Evolutionary conservation across 2,113 vertebrate genomes (phyloP), one percentile per base, ranked within the genome.

Genomic region (Hystrix cristata): DNA sequence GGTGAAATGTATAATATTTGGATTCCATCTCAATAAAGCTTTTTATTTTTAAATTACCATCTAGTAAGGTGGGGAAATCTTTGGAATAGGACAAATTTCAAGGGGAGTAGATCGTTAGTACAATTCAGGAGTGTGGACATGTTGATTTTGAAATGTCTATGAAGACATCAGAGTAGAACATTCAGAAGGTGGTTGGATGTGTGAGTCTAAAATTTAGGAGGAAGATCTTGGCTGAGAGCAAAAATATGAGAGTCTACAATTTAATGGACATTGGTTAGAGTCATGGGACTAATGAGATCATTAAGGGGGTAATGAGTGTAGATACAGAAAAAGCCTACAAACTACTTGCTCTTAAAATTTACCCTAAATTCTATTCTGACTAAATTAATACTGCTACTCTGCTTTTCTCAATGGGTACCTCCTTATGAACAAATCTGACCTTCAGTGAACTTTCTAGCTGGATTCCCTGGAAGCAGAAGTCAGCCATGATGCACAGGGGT

Each of bases 321-420:
- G 4, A 78, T 21, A 76, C 2, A 76, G 48, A 72, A 83, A 81
- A 74, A 25, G 29, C 43, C 18, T 31, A 59, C 51, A 7, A 67
- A 74, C 31, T 11, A 46, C 62, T 74, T 72, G 64, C 67, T 69
- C 67, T 53, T 34, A 80, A 53, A 7, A 53, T 86, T 55, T 71
- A 43, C 53, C 53, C 43, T 89, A 48, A 88, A 88, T 88, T 79
- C 53, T 62, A 31, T 87, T 87, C 65, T 57, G 65, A 31, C 51
- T 60, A 88, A 14, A 38, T 51, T 59, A 88, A 88, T 34, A 83
- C 34, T 34, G 25, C 59, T 92, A 88, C 59, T 27, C 64, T 65
- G 90, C 18, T 83, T 83, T 83, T 92, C 84, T 95, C 78, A 87
- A 38, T 25, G 64, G 78, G 16, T 76, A 74, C 55, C 67, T 92